A percentile compares a stretch with the other conserved stretches of the same genome.
Conservation (phyloP, 2,113 vertebrate genomes). For the Corydoras sp. region DNA sequence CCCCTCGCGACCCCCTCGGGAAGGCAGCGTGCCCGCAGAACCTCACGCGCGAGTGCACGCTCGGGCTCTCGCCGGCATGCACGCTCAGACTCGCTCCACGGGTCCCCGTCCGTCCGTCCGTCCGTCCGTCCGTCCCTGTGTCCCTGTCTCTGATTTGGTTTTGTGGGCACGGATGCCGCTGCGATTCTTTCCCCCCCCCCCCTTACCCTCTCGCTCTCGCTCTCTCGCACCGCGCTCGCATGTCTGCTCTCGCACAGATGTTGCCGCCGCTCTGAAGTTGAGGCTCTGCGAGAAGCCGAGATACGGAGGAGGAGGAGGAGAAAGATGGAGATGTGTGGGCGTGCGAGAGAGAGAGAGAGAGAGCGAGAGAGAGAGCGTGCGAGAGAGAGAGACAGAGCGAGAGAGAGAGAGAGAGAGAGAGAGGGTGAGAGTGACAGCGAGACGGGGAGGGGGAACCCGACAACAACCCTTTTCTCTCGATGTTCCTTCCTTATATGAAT, state of each 20-base stretch:
- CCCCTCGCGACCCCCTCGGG: conserved; percentile 37
- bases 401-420: too few relatives aligned
- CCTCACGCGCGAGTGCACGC: conserved; percentile 10
- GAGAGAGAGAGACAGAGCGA: conserved; percentile 24
- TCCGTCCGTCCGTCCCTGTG: neutral
- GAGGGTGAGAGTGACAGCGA: too few relatives aligned
- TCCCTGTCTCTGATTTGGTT: conserved; percentile 4
- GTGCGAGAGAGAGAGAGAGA: conserved; percentile 19
- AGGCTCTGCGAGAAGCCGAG: conserved; percentile 53
- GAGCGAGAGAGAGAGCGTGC: conserved; percentile 15
- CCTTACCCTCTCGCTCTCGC: conserved; percentile 27
- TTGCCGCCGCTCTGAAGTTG: conserved; percentile 47
- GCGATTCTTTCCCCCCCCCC: conserved; percentile 11
- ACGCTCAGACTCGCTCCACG: conserved; percentile 12
- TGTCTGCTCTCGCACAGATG: conserved; percentile 44
- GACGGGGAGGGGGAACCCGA: too few relatives aligned
- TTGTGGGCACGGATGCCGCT: neutral
- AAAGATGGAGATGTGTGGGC: conserved; percentile 30
- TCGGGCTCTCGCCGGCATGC: conserved; percentile 30
- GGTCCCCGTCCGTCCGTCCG: neutral
- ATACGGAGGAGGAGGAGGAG: conserved; percentile 31
- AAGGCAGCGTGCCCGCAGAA: conserved; percentile 34
- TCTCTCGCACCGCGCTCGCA: conserved; percentile 23
- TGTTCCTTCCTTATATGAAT: too few relatives aligned
- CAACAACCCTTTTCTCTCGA: too few relatives aligned